Evolutionary conservation across 2,797 vertebrate genomes (phyloP), one percentile per base, ranked within the genome.

Genomic region (Sebastes alutus): DNA sequence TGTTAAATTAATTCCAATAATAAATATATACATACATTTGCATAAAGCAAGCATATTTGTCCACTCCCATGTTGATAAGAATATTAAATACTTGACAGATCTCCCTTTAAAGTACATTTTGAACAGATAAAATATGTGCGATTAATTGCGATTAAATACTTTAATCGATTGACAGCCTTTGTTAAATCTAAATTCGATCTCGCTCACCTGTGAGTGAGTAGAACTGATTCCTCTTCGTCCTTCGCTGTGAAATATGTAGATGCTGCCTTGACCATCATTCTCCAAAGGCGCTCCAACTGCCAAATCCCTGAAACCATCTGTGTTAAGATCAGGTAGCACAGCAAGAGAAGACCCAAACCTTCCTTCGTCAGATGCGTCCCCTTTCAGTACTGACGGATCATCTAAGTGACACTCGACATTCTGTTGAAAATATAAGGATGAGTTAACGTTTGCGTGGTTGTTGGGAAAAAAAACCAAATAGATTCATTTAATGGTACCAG

Each of bases 221-320:
- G 70, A 3, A 29, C 23, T 78, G 74, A 96, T 92, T 60, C 59
- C 79, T 52, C 1, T 1, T 33, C 0, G 6, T 33, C 77, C 63
- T 30, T 85, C 72, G 1, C 96, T 93, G 0, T 75, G 88, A 85
- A 96, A 97, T 58, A 97, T 84, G 71, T 97, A 97, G 77, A 97
- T 70, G 58, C 95, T 94, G 13, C 96, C 97, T 22, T 82, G 71
- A 4, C 93, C 90, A 1, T 83, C 5, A 1, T 96, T 91, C 75
- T 97, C 96, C 85, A 96, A 73, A 18, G 96, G 96, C 0, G 96
- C 96, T 70, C 96, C 95, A 10, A 97, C 77, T 0, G 94, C 96
- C 77, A 97, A 80, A 12, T 97, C 96, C 0, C 0, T 86, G n/a
- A 93, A n/a, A 2, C 54, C 16, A 42, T 97, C 96, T 6, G 7